phyloP scores from a whole-genome alignment of 2,113 vertebrate genomes.

The Mohoua ochrocephala region DNA sequence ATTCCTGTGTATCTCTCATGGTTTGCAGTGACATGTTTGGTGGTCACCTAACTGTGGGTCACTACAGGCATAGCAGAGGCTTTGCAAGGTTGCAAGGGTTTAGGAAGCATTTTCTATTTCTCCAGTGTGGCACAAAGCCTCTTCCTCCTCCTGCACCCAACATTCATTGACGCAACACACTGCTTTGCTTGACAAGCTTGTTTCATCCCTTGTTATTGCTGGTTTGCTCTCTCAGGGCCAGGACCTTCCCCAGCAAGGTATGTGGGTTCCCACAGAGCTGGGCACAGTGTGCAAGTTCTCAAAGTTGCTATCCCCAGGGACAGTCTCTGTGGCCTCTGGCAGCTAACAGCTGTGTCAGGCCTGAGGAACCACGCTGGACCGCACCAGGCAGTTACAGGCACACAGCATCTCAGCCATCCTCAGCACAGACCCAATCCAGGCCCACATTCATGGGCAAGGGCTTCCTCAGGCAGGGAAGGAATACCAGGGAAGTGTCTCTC shows the following conservation, averaged over 20 bases:
- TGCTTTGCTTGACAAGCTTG: background rate
- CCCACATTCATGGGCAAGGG: background rate
- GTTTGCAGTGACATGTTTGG: background rate
- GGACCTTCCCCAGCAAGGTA: background rate
- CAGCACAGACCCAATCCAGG: background rate
- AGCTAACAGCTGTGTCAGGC: background rate
- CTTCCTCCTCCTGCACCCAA: background rate
- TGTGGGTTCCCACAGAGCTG: background rate
- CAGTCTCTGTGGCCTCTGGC: background rate
- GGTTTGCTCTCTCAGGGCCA: background rate
- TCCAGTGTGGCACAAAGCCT: background rate
- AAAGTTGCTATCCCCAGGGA: background rate
- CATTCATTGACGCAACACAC: fast-evolving
- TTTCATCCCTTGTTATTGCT: background rate
- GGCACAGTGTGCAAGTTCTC: background rate
- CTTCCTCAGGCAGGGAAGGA: background rate
- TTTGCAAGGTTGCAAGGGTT: background rate
- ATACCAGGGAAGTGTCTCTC: background rate
- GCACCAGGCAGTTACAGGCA: background rate
- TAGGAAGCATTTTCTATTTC: background rate
- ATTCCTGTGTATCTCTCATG: background rate
- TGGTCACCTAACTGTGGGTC: background rate
- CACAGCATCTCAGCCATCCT: background rate
- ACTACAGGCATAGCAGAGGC: background rate
- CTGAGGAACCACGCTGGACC: background rate